Evolutionary conservation across 1,140 invertebrate species (phyloP), one percentile per base, ranked within the genome.

Genomic region (Grapholita molesta): DNA sequence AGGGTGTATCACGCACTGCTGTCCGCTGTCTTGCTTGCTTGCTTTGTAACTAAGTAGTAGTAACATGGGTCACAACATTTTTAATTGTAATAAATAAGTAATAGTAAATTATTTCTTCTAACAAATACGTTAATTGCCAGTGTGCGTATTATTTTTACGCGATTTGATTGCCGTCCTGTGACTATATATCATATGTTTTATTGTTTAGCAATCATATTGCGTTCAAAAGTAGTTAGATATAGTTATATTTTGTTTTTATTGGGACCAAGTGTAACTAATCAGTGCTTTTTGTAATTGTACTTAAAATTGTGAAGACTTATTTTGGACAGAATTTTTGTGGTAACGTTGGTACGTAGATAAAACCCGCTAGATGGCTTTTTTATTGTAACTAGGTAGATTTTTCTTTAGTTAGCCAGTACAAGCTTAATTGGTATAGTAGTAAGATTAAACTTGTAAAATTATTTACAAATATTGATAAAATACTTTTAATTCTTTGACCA

Each of bases 401-500:
- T 30, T 3, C 3, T n/a, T 2, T 48, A n/a, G n/a, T n/a, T n/a
- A n/a, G n/a, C n/a, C n/a, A n/a, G n/a, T n/a, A n/a, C n/a, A n/a
- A n/a, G n/a, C n/a, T n/a, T n/a, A n/a, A n/a, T n/a, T n/a, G n/a
- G n/a, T n/a, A n/a, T n/a, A n/a, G n/a, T n/a, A n/a, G n/a, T n/a
- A n/a, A n/a, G n/a, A n/a, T n/a, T 48, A 42, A n/a, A 42, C 12
- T 15, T 42, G 12, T n/a, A n/a, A n/a, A n/a, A n/a, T n/a, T n/a
- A 42, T 15, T 15, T 42, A 2, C 38, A 18, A 42, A 42, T 42
- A 18, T 5, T 42, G 5, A 35, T 12, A 12, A n/a, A 42, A 42
- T 42, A 42, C 15, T n/a, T 61, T 61, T 61, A 28, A 28, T 61
- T 61, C 30, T 55, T 55, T 28, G 30, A 61, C 30, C 55, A 61